A percentile compares a stretch with the other conserved stretches of the same genome.
Evolutionary conservation across 2,113 vertebrate species (phyloP).

Genomic region (Dasyprocta punctata): DNA sequence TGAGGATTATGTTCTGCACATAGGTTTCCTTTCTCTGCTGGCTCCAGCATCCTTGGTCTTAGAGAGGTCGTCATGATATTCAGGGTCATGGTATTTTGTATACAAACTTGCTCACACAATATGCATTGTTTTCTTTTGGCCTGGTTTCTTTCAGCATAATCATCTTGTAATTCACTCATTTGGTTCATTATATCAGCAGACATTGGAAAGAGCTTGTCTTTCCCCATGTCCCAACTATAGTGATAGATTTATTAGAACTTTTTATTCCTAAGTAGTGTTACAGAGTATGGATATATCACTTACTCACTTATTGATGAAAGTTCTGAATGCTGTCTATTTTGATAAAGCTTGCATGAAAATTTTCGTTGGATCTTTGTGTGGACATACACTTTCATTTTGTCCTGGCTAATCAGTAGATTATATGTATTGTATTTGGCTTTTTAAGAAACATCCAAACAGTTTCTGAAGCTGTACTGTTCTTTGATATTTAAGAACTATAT

Average conservation of each 20-base stretch:
- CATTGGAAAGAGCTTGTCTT: background rate
- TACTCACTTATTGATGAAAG: background rate
- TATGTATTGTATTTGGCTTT: background rate
- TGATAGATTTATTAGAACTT: background rate
- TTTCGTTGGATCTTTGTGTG: background rate
- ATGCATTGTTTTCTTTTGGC: background rate
- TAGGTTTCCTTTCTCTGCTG: background rate
- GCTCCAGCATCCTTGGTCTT: background rate
- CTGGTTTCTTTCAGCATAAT: background rate
- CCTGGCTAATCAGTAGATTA: background rate
- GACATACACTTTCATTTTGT: background rate
- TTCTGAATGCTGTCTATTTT: background rate
- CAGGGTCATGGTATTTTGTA: background rate
- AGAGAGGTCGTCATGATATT: background rate
- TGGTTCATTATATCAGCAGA: background rate
- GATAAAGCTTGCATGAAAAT: background rate
- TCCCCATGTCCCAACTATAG: background rate
- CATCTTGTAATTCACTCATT: background rate
- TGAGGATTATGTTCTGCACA: background rate
- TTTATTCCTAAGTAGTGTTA: conserved; percentile 28
- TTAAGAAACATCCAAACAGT: background rate
- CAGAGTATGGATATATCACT: background rate
- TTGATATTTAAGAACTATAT: background rate
- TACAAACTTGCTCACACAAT: background rate
- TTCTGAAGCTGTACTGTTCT: background rate